A percentile compares a stretch with the other conserved stretches of the same genome.
These are phyloP conservation scores for Calyptommatus sinebrachiatus DNA, from an alignment of 2,113 vertebrate species.

Conservation along the genomic window DNA sequence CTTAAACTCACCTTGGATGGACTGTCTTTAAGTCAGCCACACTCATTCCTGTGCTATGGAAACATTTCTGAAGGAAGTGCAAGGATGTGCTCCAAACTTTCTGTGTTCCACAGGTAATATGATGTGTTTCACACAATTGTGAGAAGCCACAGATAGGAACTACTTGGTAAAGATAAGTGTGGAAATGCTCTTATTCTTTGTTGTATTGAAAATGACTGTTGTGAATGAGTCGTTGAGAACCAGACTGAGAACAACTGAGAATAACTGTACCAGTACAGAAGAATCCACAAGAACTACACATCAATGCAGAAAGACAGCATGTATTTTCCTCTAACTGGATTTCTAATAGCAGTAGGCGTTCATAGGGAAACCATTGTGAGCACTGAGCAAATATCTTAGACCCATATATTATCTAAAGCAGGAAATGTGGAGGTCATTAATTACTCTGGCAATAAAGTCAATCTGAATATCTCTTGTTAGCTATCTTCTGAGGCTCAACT, in stretches of 20 bases:
- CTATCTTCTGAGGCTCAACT: constrained; percentile 42
- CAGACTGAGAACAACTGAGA: background rate
- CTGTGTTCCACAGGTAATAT: background rate
- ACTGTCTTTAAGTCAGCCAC: background rate
- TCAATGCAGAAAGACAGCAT: constrained; percentile 9
- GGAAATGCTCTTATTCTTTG: background rate
- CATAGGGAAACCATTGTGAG: constrained; percentile 29
- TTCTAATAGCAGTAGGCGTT: constrained; percentile 9
- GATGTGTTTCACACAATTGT: background rate
- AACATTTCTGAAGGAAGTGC: background rate
- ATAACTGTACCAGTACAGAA: constrained; percentile 6
- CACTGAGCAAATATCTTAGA: constrained; percentile 17
- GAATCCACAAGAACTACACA: background rate
- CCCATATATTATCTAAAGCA: constrained; percentile 10
- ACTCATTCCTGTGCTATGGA: background rate
- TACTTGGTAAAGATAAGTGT: too few species aligned
- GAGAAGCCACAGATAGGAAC: background rate
- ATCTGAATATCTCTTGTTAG: constrained; percentile 49
- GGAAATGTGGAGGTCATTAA: constrained; percentile 41
- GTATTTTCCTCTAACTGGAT: constrained; percentile 26
- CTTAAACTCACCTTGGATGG: too few species aligned
- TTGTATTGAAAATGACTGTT: background rate
- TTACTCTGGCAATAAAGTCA: constrained; percentile 49
- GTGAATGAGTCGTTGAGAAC: background rate
- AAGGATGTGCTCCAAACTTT: background rate